Evolutionary conservation across 92 coral and sea anemone species (phyloP).

Genomic region (Isaurus tuberculatus): DNA sequence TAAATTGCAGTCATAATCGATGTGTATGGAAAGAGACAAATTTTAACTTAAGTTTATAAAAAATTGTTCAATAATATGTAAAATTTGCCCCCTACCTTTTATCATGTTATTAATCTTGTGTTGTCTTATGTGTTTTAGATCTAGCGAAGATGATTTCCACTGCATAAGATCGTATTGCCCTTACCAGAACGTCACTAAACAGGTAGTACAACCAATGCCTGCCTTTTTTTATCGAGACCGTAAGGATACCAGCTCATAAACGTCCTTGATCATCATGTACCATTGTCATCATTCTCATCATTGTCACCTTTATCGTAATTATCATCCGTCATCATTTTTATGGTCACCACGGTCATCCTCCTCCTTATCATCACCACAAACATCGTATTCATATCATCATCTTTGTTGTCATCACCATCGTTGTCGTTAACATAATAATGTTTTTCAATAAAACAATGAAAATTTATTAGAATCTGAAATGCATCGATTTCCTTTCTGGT

Average conservation of each 20-base stretch:
- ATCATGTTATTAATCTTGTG: not conserved
- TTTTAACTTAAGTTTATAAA: too few relatives aligned
- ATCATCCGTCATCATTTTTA: not conserved
- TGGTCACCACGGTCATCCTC: not conserved
- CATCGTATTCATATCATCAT: not conserved
- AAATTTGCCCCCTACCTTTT: not conserved
- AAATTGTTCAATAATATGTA: too few relatives aligned
- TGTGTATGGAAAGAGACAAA: too few relatives aligned
- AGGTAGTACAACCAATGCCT: constrained; percentile 16
- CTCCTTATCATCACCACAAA: not conserved
- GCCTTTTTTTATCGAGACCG: not conserved
- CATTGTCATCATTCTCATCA: not conserved
- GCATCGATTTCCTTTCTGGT: too few relatives aligned
- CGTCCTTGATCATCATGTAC: not conserved
- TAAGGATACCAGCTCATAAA: too few relatives aligned
- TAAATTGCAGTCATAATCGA: too few relatives aligned
- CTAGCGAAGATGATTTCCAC: constrained; percentile 70
- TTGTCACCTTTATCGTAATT: not conserved
- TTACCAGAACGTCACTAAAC: constrained; percentile 74
- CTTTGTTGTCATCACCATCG: not conserved
- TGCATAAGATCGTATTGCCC: constrained; percentile 94
- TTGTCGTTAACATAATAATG: too few relatives aligned
- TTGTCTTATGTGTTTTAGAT: constrained; percentile 42
- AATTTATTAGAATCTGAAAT: too few relatives aligned
- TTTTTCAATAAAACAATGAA: too few relatives aligned